Conservation (phyloP, 2,113 vertebrate species). For the Sakesphorus luctuosus region DNA sequence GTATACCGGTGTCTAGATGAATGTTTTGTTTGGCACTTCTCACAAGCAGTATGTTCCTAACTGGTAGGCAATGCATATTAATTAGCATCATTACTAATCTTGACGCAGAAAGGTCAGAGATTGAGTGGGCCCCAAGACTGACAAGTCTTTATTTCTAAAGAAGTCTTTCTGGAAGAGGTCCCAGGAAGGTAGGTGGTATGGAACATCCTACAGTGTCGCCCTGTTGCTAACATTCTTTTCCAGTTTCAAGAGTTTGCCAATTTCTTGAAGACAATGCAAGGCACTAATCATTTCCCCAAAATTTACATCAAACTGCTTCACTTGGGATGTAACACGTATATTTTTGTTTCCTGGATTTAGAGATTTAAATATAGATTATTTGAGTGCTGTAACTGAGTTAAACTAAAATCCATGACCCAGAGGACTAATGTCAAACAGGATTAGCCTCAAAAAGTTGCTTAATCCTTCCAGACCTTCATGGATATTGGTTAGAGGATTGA, state of each 20-base stretch:
- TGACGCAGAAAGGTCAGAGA: background rate
- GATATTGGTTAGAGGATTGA: background rate
- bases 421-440: background rate
- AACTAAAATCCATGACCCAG: background rate
- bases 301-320: background rate
- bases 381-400: background rate
- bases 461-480: background rate
- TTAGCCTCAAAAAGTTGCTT: background rate
- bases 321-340: background rate
- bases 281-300: background rate
- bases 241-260: background rate
- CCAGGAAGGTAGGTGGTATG: background rate
- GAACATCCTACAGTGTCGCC: background rate
- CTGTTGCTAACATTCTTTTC: background rate
- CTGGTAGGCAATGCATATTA: background rate
- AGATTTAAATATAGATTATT: background rate
- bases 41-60: background rate
- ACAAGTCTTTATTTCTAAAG: background rate
- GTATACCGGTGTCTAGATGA: background rate
- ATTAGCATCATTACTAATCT: background rate
- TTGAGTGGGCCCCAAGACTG: background rate
- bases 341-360: background rate
- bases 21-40: background rate
- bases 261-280: background rate
- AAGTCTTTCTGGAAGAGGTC: background rate